Evolutionary conservation across 2,888 invertebrate species (phyloP).

Genomic region (Dichetophora obliterata): DNA sequence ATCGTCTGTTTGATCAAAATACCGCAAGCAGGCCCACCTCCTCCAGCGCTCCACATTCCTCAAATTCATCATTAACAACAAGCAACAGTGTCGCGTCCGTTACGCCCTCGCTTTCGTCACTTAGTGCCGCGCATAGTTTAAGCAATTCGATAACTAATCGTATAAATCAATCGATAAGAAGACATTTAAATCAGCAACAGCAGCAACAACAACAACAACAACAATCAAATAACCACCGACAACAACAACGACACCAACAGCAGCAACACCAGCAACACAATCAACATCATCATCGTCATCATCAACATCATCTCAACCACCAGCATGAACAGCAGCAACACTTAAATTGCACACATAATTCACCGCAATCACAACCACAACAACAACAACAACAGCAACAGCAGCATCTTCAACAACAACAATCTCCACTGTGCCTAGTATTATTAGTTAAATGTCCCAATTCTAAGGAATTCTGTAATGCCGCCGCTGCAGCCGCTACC

Average conservation of each 20-base stretch:
- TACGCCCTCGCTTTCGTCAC: conserved; percentile 5
- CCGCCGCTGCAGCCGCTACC: conserved; percentile 60
- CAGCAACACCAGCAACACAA: conserved; percentile 39
- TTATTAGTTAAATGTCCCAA: conserved; percentile 70
- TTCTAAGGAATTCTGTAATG: conserved; percentile 69
- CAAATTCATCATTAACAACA: conserved; percentile 46
- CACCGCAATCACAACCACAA: conserved; percentile 47
- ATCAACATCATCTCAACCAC: conserved; percentile 41
- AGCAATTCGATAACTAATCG: conserved; percentile 66
- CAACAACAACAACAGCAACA: conserved; percentile 49
- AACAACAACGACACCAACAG: conserved; percentile 42
- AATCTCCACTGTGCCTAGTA: conserved; percentile 69
- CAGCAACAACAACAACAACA: conserved; percentile 55
- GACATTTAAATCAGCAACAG: conserved; percentile 64
- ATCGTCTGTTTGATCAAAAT: conserved; percentile 58
- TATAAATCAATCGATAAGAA: conserved; percentile 65
- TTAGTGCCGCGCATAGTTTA: conserved; percentile 48
- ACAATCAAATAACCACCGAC: conserved; percentile 39
- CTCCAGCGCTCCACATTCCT: conserved; percentile 16
- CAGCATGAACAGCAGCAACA: conserved; percentile 43
- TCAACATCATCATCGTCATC: conserved; percentile 40
- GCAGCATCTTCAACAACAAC: conserved; percentile 54
- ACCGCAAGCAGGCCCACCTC: conserved; percentile 41
- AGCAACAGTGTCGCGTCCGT: conserved; percentile 38
- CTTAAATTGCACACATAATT: conserved; percentile 42